phyloP scores from a whole-genome alignment of 2,113 vertebrate genomes.

The Craseonycteris thonglongyai region DNA sequence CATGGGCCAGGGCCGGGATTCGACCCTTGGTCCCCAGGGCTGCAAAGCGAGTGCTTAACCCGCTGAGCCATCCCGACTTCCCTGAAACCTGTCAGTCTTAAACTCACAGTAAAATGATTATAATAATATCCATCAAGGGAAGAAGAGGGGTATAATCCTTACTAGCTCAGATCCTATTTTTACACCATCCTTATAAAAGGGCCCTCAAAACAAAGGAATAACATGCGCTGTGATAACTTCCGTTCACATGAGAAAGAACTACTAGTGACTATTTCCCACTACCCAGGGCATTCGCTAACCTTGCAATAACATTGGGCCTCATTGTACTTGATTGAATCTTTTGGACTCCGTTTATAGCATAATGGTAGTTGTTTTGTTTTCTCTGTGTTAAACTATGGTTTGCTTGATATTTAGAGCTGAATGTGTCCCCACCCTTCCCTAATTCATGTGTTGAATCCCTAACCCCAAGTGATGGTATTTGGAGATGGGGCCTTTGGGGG shows the following conservation, averaged over 20 bases:
- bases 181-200: neutral
- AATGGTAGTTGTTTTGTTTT: neutral
- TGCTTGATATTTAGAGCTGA: neutral
- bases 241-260: neutral
- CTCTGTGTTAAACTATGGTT: neutral
- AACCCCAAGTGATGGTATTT: neutral
- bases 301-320: neutral
- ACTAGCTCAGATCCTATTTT: neutral
- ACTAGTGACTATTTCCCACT: neutral
- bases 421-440: neutral
- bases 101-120: neutral
- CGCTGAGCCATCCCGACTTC: too few species aligned
- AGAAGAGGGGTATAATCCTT: neutral
- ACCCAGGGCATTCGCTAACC: neutral
- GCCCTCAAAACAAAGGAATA: neutral
- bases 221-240: neutral
- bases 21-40: too few species aligned
- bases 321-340: neutral
- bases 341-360: neutral
- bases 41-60: too few species aligned
- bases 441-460: neutral
- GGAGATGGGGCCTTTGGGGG: neutral
- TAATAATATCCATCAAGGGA: neutral
- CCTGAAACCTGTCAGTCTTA: neutral
- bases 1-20: too few species aligned